phyloP scores from a whole-genome alignment of 2,797 vertebrate species.

The Sphaeramia orbicularis region DNA sequence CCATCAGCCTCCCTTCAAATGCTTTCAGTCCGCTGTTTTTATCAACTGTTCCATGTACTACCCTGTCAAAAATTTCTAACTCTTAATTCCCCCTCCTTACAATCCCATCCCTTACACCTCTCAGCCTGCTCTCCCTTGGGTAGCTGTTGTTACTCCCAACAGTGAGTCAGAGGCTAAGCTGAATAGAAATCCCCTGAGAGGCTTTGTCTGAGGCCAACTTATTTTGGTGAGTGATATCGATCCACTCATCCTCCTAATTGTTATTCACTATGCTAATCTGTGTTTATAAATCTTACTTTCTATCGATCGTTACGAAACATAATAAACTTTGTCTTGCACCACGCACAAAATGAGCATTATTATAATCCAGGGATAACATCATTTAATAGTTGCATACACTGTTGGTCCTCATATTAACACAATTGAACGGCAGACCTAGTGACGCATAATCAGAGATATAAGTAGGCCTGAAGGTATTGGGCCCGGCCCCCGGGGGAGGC shows the following conservation, averaged over 20 bases:
- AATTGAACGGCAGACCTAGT: slow-evolving; percentile 84
- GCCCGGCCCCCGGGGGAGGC: slow-evolving; percentile 61
- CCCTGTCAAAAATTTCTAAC: slow-evolving; percentile 64
- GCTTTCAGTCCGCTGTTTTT: slow-evolving; percentile 29
- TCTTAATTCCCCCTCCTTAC: slow-evolving; percentile 57
- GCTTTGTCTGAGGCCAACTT: slow-evolving; percentile 88
- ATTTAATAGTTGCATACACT: slow-evolving; percentile 91
- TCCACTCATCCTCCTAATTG: slow-evolving; percentile 89
- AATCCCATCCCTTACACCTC: slow-evolving; percentile 48
- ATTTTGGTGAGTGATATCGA: slow-evolving; percentile 95
- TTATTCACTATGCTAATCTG: slow-evolving; percentile 96
- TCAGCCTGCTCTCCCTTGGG: slow-evolving; percentile 47
- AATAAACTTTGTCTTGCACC: slow-evolving; percentile 89
- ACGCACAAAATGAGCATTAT: slow-evolving; percentile 94
- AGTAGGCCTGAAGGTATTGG: slow-evolving; percentile 70
- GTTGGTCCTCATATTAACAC: slow-evolving; percentile 94
- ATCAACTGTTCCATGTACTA: slow-evolving; percentile 35
- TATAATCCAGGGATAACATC: slow-evolving; percentile 93
- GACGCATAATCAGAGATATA: slow-evolving; percentile 83
- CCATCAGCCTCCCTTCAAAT: slow-evolving; percentile 60
- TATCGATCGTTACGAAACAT: slow-evolving; percentile 92
- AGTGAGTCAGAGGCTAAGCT: slow-evolving; percentile 71
- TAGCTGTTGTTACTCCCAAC: slow-evolving; percentile 64
- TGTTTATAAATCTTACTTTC: slow-evolving; percentile 91
- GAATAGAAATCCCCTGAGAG: slow-evolving; percentile 75